Conservation (phyloP, 2,797 vertebrate species). For the Gallinago nigripennis region DNA sequence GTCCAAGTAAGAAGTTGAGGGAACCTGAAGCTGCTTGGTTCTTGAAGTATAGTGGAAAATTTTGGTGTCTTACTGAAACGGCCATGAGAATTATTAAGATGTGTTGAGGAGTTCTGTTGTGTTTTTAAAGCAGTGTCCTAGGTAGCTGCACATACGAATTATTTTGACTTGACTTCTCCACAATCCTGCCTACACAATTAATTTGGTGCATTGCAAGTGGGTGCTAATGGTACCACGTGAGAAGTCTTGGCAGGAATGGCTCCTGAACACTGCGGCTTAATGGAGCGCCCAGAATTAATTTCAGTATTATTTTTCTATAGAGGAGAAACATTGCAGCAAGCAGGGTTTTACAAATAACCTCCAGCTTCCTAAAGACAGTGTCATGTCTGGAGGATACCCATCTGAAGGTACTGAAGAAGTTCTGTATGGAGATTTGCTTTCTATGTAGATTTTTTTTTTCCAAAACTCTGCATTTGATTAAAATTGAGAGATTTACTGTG, state of each 20-base stretch:
- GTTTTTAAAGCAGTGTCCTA: neutral
- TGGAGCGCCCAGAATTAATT: neutral
- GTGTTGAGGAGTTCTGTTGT: neutral
- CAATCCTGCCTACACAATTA: neutral
- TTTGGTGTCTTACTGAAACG: neutral
- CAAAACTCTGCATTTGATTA: too few relatives aligned
- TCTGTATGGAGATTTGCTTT: neutral
- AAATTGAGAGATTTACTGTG: too few relatives aligned
- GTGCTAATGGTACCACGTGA: neutral
- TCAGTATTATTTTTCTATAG: neutral
- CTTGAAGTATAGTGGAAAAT: neutral
- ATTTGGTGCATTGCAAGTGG: neutral
- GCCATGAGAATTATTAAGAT: neutral
- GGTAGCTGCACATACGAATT: neutral
- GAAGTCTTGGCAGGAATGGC: neutral
- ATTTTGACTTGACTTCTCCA: neutral
- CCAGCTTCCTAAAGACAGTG: neutral
- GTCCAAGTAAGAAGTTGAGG: neutral
- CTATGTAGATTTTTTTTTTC: neutral
- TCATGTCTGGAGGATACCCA: neutral
- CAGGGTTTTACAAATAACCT: neutral
- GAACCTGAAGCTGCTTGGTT: neutral
- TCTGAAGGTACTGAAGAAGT: neutral
- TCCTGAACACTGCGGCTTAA: neutral
- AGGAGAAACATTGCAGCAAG: neutral